Conservation (phyloP, 1,140 invertebrate genomes). For the Theocolax elegans region DNA sequence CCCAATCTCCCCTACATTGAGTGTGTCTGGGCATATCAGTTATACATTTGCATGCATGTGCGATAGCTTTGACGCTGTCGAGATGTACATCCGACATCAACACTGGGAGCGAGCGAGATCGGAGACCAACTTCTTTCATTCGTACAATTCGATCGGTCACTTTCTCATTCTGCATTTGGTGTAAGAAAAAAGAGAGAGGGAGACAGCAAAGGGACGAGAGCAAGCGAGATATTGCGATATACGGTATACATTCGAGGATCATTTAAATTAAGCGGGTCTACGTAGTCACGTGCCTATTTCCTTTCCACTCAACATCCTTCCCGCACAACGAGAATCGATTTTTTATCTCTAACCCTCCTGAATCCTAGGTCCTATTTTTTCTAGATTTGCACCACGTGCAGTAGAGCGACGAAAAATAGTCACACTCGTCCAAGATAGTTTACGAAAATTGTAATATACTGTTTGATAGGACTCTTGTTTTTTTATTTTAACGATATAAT, state of each 20-base stretch:
- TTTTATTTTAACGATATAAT: no score
- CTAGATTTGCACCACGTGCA: no score
- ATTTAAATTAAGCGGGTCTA: slow-evolving; percentile 46
- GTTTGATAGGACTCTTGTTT: no score
- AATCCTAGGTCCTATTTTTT: background rate
- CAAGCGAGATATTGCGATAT: slow-evolving; percentile 1
- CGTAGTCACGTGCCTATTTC: slow-evolving; percentile 16
- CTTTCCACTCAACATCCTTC: slow-evolving; percentile 32
- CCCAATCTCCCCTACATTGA: no score
- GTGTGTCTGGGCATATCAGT: slow-evolving; percentile 34
- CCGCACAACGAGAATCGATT: slow-evolving; percentile 15
- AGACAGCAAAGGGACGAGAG: background rate
- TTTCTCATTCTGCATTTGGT: no score
- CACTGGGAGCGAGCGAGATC: slow-evolving; percentile 19
- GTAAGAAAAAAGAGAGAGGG: no score
- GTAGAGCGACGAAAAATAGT: no score
- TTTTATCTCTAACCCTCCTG: slow-evolving; percentile 34
- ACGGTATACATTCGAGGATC: slow-evolving; percentile 16
- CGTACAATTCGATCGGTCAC: slow-evolving; percentile 40
- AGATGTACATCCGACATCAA: slow-evolving; percentile 39
- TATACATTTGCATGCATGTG: slow-evolving; percentile 38
- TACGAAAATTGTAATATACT: no score
- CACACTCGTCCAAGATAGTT: no score
- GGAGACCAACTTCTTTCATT: slow-evolving; percentile 37
- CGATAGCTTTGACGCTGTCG: slow-evolving; percentile 38